Conservation (phyloP, 2,113 vertebrate species). For the Columbina picui region DNA sequence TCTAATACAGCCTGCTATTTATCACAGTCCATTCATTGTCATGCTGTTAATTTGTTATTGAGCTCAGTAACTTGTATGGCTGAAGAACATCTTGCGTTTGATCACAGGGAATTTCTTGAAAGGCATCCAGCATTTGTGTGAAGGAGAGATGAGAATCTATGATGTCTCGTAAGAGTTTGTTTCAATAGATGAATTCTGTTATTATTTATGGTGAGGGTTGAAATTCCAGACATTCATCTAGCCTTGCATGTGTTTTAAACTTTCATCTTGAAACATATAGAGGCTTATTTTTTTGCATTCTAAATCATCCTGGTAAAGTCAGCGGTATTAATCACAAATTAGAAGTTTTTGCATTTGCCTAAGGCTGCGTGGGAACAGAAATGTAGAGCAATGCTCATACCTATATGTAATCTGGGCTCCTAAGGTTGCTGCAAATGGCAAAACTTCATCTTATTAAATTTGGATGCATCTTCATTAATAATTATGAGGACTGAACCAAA, state of each 20-base stretch:
- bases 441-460: background rate
- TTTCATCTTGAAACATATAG: background rate
- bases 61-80: background rate
- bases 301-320: background rate
- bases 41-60: slow-evolving; percentile 15
- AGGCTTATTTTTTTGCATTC: background rate
- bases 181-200: background rate
- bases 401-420: background rate
- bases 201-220: background rate
- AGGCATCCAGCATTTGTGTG: background rate
- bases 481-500: background rate
- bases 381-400: background rate
- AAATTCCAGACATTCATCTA: background rate
- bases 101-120: slow-evolving; percentile 50
- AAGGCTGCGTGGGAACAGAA: background rate
- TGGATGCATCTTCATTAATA: background rate
- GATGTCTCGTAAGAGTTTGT: background rate
- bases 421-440: background rate
- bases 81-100: slow-evolving; percentile 21
- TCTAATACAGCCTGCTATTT: background rate
- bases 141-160: slow-evolving; percentile 20
- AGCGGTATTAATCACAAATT: background rate
- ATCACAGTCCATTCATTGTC: background rate
- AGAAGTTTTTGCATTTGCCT: background rate
- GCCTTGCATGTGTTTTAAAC: background rate